Evolutionary conservation across 2,113 vertebrate species (phyloP), one percentile per base, ranked within the genome.

Genomic region (Coptodon bakossiorum): DNA sequence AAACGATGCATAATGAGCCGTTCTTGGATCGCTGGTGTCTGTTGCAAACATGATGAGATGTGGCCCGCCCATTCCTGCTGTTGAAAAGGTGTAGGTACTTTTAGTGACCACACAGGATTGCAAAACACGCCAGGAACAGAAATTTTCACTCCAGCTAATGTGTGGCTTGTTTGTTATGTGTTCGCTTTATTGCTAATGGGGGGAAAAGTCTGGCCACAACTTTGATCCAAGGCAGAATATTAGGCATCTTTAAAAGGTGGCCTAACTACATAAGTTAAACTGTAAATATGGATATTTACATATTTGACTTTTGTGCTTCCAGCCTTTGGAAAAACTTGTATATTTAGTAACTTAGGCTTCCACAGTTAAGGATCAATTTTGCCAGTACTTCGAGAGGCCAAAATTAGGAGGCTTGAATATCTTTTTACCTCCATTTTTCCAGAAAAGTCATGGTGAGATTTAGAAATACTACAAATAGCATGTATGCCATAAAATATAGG

Each of bases 301-400:
- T 27, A 71, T 71, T 16, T 43, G 43, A 45, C 14, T 73, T 73
- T 45, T 2, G 22, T 29, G 68, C 6, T 73, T 73, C 40, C 68
- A 73, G 2, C 22, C 40, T 10, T 29, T 76, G 6, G 6, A 45
- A 9, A 45, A 27, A 45, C 40, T 3, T 76, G 24, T 31, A 3
- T 48, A 29, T 76, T 48, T 48, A 29, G 71, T 19, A 76, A 48
- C 24, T 29, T 19, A 43, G 38, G 12, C 66, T 45, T 48, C 68
- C 22, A 76, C 40, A 19, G 71, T 29, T 76, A 48, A 45, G 68
- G 1, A 73, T 73, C 2, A 45, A 48, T 45, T 73, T 7, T 45
- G 38, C 0, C 61, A 38, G 31, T 12, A n/a, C 6, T 8, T 24
- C 0, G 11, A 14, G 11, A 40, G 36, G 19, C 6, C n/a, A 68